Percentiles rank a stretch among this genome's conserved stretches.
These are phyloP conservation scores for Charanyca ferruginea DNA, from an alignment of 2,888 invertebrate genomes.

Conservation along the genomic window DNA sequence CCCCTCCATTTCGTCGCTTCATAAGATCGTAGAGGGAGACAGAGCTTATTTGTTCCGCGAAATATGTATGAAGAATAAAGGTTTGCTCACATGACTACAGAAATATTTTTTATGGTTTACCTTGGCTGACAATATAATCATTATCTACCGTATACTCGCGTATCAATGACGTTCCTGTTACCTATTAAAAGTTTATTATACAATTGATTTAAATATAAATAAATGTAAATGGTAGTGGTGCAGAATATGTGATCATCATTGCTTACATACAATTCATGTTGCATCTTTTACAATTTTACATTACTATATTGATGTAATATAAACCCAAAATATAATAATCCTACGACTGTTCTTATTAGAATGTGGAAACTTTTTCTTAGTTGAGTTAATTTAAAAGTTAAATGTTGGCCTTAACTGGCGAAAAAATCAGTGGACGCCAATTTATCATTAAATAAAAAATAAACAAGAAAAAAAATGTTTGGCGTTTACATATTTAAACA, in stretches of 20 bases:
- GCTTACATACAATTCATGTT: not conserved
- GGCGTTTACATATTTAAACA: not conserved
- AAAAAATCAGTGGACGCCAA: not conserved
- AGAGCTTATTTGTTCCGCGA: slow-evolving; percentile 59
- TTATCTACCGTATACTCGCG: no score
- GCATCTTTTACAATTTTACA: not conserved
- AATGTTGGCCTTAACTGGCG: not conserved
- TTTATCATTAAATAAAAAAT: not conserved
- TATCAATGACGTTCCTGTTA: no score
- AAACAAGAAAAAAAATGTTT: not conserved
- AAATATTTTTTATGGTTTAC: not conserved
- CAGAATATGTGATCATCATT: no score
- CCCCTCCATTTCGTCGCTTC: slow-evolving; percentile 71
- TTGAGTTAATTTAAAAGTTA: not conserved
- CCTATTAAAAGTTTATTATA: no score
- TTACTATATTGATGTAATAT: not conserved
- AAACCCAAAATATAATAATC: not conserved
- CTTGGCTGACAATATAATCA: no score
- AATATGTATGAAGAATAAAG: slow-evolving; percentile 49
- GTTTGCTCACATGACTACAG: slow-evolving; percentile 4
- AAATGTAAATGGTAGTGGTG: no score
- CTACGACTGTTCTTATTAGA: not conserved
- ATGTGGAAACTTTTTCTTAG: not conserved
- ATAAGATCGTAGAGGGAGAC: slow-evolving; percentile 59
- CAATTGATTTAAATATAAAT: no score